Percentiles rank a stretch among this genome's conserved stretches.
Conservation (phyloP, 2,888 invertebrate species). For the Salpingus planirostris region DNA sequence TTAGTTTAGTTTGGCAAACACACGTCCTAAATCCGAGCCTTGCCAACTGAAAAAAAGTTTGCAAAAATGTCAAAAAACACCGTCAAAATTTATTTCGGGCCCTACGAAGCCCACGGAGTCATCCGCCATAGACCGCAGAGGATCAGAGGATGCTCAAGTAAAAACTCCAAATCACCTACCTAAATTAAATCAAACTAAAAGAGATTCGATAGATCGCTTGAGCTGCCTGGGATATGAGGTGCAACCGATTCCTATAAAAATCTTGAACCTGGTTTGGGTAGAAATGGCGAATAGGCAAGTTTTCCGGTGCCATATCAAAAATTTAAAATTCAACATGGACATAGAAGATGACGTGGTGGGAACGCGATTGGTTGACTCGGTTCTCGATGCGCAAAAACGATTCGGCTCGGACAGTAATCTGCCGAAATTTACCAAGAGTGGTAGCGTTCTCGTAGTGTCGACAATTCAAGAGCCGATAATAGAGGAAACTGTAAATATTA, state of each 20-base stretch:
- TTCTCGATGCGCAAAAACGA: conserved; percentile 27
- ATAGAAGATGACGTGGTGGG: conserved; percentile 30
- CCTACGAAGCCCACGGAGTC: conserved; percentile 31
- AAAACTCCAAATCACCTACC: conserved; percentile 3
- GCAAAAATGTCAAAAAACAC: conserved; percentile 7
- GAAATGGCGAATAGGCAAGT: conserved; percentile 28
- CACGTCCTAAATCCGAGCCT: conserved; percentile 4
- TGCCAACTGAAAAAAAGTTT: too few species aligned
- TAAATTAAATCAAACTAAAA: neutral
- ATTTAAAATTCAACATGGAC: conserved; percentile 31
- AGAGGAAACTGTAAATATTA: neutral
- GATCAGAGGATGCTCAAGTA: conserved; percentile 28
- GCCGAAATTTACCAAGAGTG: neutral
- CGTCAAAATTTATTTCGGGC: conserved; percentile 32
- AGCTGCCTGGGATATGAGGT: conserved; percentile 24
- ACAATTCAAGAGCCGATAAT: too few species aligned
- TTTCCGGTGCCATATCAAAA: conserved; percentile 30
- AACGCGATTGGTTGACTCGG: conserved; percentile 20
- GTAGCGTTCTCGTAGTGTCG: too few species aligned
- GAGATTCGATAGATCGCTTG: neutral
- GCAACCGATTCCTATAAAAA: conserved; percentile 27
- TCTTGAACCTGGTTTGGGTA: conserved; percentile 28
- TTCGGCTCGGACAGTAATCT: conserved; percentile 19
- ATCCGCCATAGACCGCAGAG: conserved; percentile 31
- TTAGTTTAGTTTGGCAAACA: conserved; percentile 17